Percentiles rank a stretch among this genome's conserved stretches.
phyloP scores from a whole-genome alignment of 1,140 invertebrate species.

The Pantala flavescens region DNA sequence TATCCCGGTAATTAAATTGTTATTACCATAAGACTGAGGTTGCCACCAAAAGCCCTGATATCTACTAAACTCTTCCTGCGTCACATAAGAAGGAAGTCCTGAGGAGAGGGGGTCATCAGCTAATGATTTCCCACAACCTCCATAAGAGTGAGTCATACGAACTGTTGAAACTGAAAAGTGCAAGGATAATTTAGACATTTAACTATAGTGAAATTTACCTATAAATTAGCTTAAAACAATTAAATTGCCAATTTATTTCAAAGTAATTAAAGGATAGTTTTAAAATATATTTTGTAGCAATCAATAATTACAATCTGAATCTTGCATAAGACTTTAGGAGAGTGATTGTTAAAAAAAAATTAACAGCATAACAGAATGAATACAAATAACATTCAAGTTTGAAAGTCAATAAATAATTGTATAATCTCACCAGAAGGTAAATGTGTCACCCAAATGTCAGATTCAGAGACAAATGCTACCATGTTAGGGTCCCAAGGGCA shows the following conservation, averaged over 20 bases:
- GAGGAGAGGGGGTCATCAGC: constrained; percentile 77
- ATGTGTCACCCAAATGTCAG: constrained; percentile 83
- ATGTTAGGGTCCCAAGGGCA: constrained; percentile 79
- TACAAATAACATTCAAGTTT: too few species aligned
- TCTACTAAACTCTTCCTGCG: constrained; percentile 95
- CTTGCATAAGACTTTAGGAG: too few species aligned
- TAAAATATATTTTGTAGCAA: too few species aligned
- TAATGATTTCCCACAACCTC: constrained; percentile 53
- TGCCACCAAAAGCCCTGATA: constrained; percentile 98
- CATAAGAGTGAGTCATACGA: constrained; percentile 72
- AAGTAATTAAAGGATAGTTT: neutral
- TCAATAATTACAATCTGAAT: too few species aligned
- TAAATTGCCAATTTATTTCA: neutral
- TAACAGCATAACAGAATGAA: too few species aligned
- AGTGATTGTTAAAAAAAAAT: too few species aligned
- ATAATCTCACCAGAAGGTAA: constrained; percentile 53
- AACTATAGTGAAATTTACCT: neutral
- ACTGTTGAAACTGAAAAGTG: constrained; percentile 36
- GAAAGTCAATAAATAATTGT: neutral
- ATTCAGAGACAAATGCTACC: constrained; percentile 79
- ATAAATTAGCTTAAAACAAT: constrained; percentile 13
- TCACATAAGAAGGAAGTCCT: constrained; percentile 91
- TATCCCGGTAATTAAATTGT: too few species aligned
- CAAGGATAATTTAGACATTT: neutral
- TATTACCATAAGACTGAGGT: constrained; percentile 52